Evolutionary conservation across 2,797 vertebrate genomes (phyloP).

Genomic region (Staurois parvus): DNA sequence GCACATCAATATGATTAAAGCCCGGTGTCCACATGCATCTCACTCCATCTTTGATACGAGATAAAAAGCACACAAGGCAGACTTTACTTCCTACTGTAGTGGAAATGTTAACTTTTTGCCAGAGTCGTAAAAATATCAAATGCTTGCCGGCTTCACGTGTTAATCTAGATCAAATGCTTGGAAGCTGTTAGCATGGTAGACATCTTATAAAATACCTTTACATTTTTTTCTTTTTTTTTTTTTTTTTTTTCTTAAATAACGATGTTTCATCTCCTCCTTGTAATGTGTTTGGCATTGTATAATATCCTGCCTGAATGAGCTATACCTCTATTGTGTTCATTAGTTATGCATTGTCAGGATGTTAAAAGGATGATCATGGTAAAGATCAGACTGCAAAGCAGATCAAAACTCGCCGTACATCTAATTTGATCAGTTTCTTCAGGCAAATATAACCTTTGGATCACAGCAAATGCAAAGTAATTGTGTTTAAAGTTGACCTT

Average conservation of each 20-base stretch:
- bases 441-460: constrained; percentile 3
- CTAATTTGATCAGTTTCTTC: constrained; percentile 31
- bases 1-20: constrained; percentile 55
- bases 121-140: constrained; percentile 38
- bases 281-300: constrained; percentile 11
- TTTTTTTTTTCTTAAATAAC: not conserved
- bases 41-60: constrained; percentile 45
- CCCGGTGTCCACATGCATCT: constrained; percentile 56
- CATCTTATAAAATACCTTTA: not conserved
- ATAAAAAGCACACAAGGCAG: constrained; percentile 36
- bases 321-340: constrained; percentile 37
- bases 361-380: not conserved
- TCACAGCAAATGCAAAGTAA: not conserved
- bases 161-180: constrained; percentile 34
- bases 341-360: constrained; percentile 50
- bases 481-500: not conserved
- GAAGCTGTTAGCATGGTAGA: constrained; percentile 4
- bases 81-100: constrained; percentile 25
- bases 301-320: constrained; percentile 12
- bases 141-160: constrained; percentile 24
- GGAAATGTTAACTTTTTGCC: constrained; percentile 36
- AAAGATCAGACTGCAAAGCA: constrained; percentile 39
- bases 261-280: constrained; percentile 16
- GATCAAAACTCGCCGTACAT: constrained; percentile 28
- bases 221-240: constrained; percentile 3